These are phyloP conservation scores for Drosophila conformis DNA, from an alignment of 2,888 invertebrate species.

Conservation along the genomic window DNA sequence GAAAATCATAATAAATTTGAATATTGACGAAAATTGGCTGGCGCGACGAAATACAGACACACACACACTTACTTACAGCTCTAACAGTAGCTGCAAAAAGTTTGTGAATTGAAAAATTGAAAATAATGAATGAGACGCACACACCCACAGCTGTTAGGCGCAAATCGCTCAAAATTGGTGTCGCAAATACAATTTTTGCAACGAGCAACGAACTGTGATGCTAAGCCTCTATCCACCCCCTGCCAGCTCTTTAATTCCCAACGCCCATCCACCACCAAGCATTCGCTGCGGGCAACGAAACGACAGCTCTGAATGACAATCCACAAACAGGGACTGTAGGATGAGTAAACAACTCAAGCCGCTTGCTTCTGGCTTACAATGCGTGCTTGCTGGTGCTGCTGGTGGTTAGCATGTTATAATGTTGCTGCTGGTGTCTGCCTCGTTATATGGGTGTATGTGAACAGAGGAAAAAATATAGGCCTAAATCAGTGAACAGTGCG, in stretches of 20 bases:
- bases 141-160: slow-evolving; percentile 48
- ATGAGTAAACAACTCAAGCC: slow-evolving; percentile 45
- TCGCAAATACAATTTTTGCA: slow-evolving; percentile 71
- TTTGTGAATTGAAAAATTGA: slow-evolving; percentile 77
- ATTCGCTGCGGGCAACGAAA: slow-evolving; percentile 44
- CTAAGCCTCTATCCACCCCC: neutral
- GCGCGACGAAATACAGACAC: slow-evolving; percentile 7
- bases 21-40: slow-evolving; percentile 73
- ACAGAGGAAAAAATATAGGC: neutral
- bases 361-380: slow-evolving; percentile 28
- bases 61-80: neutral
- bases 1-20: slow-evolving; percentile 78
- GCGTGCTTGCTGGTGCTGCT: slow-evolving; percentile 7
- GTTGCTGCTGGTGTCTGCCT: slow-evolving; percentile 24
- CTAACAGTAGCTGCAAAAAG: slow-evolving; percentile 51
- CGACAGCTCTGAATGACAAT: slow-evolving; percentile 75
- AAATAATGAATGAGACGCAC: slow-evolving; percentile 72
- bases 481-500: neutral
- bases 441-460: slow-evolving; percentile 3
- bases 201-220: slow-evolving; percentile 28
- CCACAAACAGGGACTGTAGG: slow-evolving; percentile 41
- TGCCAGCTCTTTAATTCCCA: slow-evolving; percentile 14
- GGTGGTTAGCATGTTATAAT: slow-evolving; percentile 24
- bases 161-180: slow-evolving; percentile 76
- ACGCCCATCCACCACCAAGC: slow-evolving; percentile 13